Evolutionary conservation across 2,113 vertebrate genomes (phyloP), one percentile per base, ranked within the genome.

Genomic region (Chauna torquata): DNA sequence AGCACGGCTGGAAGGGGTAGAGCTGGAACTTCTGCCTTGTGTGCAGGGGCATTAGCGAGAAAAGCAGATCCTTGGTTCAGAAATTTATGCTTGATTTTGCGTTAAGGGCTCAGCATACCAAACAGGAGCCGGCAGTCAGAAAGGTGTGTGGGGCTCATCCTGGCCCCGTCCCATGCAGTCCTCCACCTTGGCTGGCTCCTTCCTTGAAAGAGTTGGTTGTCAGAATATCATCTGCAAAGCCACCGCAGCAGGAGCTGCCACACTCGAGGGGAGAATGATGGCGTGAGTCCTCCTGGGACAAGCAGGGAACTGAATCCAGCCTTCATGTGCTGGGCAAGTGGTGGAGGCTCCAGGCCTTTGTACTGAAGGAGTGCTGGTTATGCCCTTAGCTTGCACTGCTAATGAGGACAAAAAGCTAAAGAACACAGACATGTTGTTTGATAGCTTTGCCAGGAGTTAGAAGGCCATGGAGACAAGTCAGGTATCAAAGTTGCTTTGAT

Each of bases 401-500:
- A 77, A 82, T 38, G 55, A 89, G 52, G 38, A 17, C 40, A 19
- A 0, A 23, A 32, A 72, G 18, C n/a, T 70, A 30, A 66, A 80
- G 75, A 91, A 62, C 49, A 45, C 49, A 27, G 52, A 1, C 34
- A n/a, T 65, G 74, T 82, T 72, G 42, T 80, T 1, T 61, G 65
- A 42, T 36, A 14, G 52, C 65, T 54, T 79, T 94, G 57, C 70
- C 22, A 58, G 77, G 77, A 94, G 70, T 76, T 74, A 54, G 47
- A 28, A 58, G 74, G 57, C 65, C 16, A 12, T 45, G 78, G 89
- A 84, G 66, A 62, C 65, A 77, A 94, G 66, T 69, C 49, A 25
- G 61, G 45, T 89, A 93, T 94, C 83, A 93, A 94, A 91, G 88
- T 79, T 89, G 40, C 91, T 96, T 95, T 96, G 92, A 89, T 92